Percentiles rank a stretch among this genome's conserved stretches.
phyloP scores from a whole-genome alignment of 2,888 invertebrate species.

The Cheilosia urbana region DNA sequence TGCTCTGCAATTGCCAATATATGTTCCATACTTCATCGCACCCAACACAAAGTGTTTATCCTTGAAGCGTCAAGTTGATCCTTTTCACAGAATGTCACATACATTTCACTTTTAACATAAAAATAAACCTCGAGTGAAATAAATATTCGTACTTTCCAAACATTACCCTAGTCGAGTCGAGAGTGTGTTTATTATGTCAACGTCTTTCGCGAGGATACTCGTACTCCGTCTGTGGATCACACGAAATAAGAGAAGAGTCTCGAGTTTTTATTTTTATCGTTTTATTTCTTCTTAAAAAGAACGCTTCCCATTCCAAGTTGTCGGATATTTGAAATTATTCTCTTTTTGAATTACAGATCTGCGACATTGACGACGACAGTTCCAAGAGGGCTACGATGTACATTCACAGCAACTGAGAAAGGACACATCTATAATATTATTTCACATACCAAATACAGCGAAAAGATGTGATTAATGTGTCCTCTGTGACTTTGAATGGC shows the following conservation, averaged over 20 bases:
- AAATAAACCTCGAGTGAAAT: constrained; percentile 42
- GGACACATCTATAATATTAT: constrained; percentile 18
- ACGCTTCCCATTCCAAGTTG: constrained; percentile 20
- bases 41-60: constrained; percentile 46
- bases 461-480: constrained; percentile 64
- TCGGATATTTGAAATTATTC: constrained; percentile 65
- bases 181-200: constrained; percentile 35
- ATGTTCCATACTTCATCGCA: constrained; percentile 18
- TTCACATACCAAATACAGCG: constrained; percentile 30
- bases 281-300: constrained; percentile 10
- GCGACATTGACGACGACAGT: constrained; percentile 66
- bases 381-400: constrained; percentile 44
- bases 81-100: constrained; percentile 56
- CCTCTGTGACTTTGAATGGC: constrained; percentile 48
- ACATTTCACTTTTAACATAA: constrained; percentile 43
- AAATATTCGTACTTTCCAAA: constrained; percentile 36
- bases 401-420: constrained; percentile 18
- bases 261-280: neutral
- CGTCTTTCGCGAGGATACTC: constrained; percentile 42
- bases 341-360: constrained; percentile 57
- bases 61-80: constrained; percentile 61
- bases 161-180: constrained; percentile 27
- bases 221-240: constrained; percentile 15
- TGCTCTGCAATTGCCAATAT: constrained; percentile 40
- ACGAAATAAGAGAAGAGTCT: constrained; percentile 8